These are phyloP conservation scores for Camptogramma bilineatum DNA, from an alignment of 2,888 invertebrate species.

Conservation along the genomic window DNA sequence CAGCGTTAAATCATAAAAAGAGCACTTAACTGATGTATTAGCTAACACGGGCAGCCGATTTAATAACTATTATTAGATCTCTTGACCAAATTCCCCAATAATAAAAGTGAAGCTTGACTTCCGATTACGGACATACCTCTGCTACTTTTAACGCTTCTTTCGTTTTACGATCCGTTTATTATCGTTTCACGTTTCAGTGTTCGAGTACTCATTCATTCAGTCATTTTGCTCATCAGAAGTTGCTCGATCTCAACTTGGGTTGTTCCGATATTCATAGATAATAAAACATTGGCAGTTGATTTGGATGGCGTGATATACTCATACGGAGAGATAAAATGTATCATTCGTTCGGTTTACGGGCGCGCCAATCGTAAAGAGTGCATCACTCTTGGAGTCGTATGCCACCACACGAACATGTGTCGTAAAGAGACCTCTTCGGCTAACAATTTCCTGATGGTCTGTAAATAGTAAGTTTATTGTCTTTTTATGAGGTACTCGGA, in stretches of 20 bases:
- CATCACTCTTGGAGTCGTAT: conserved; percentile 67
- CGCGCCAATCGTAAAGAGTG: conserved; percentile 82
- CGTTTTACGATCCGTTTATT: conserved; percentile 51
- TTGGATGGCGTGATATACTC: conserved; percentile 63
- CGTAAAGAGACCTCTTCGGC: conserved; percentile 86
- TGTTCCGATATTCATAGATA: conserved; percentile 44
- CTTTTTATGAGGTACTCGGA: conserved; percentile 87
- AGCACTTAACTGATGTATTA: conserved; percentile 78
- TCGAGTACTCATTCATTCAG: conserved; percentile 12
- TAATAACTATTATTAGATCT: conserved; percentile 83
- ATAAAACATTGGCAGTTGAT: conserved; percentile 56
- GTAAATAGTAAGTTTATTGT: conserved; percentile 87
- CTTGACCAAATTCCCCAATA: conserved; percentile 76
- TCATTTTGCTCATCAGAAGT: conserved; percentile 33
- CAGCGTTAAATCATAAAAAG: conserved; percentile 83
- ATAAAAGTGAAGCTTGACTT: conserved; percentile 65
- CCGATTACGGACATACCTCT: conserved; percentile 43
- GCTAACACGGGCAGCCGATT: conserved; percentile 73
- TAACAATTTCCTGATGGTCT: conserved; percentile 86
- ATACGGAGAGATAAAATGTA: conserved; percentile 71
- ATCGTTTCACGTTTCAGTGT: conserved; percentile 34
- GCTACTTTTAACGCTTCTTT: conserved; percentile 55
- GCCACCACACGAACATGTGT: conserved; percentile 80
- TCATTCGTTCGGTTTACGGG: conserved; percentile 76
- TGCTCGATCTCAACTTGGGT: conserved; percentile 18